Conservation (phyloP, 2,113 vertebrate genomes). For the Lucifuga dentata region DNA sequence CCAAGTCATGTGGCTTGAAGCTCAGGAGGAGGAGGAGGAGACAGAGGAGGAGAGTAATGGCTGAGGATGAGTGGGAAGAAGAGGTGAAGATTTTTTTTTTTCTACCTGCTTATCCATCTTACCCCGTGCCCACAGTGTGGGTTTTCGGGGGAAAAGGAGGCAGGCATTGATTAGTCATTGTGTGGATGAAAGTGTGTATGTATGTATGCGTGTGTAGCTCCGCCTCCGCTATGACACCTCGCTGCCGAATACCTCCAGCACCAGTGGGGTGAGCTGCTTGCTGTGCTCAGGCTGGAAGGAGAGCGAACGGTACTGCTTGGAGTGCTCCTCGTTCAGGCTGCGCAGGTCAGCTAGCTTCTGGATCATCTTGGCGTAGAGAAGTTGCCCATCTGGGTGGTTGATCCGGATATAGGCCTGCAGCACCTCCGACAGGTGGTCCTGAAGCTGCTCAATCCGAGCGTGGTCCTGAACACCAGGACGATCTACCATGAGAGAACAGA, state of each 20-base stretch:
- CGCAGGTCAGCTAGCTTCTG: constrained; percentile 96
- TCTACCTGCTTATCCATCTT: constrained; percentile 33
- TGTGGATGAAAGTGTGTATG: constrained; percentile 27
- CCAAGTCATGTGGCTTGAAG: constrained; percentile 22
- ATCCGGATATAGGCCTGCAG: constrained; percentile 95
- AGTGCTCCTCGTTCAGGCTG: constrained; percentile 97
- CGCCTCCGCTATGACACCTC: constrained; percentile 89
- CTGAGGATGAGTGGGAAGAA: constrained; percentile 20
- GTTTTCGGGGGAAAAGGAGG: constrained; percentile 32
- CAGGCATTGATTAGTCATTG: constrained; percentile 33
- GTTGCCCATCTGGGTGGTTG: constrained; percentile 89
- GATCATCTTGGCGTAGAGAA: constrained; percentile 98
- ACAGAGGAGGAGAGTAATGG: constrained; percentile 13
- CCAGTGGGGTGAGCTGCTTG: constrained; percentile 96
- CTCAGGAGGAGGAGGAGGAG: constrained; percentile 22
- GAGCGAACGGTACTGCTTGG: constrained; percentile 94
- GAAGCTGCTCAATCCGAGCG: constrained; percentile 89
- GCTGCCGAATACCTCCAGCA: constrained; percentile 95
- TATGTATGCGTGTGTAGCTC: background rate
- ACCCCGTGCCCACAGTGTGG: constrained; percentile 44
- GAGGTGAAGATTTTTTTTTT: constrained; percentile 38
- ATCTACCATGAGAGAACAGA: constrained; percentile 75
- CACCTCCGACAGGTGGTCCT: constrained; percentile 90
- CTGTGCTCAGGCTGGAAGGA: constrained; percentile 94
- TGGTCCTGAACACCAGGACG: constrained; percentile 93